These are phyloP conservation scores for Prolemur simus DNA, from an alignment of 2,113 vertebrate species.

Conservation along the genomic window DNA sequence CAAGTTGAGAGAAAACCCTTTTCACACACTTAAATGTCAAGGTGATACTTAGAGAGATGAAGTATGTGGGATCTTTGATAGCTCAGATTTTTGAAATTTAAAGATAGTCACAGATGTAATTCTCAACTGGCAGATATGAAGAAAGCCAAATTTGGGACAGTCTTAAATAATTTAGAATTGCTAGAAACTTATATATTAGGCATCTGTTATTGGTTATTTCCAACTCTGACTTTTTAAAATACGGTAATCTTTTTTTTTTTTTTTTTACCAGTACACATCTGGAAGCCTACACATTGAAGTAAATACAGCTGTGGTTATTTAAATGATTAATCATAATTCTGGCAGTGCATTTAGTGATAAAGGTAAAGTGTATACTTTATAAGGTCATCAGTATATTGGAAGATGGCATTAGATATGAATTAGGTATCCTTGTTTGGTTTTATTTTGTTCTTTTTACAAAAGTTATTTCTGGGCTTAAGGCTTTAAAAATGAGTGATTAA, in stretches of 20 bases:
- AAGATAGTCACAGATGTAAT: conserved; percentile 19
- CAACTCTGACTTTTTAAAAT: conserved; percentile 50
- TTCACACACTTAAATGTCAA: conserved; percentile 39
- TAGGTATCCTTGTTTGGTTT: conserved; percentile 4
- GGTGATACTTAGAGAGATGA: conserved; percentile 3
- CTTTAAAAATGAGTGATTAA: conserved; percentile 42
- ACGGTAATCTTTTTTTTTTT: conserved; percentile 31
- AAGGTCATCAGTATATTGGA: background rate
- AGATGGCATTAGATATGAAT: conserved; percentile 3
- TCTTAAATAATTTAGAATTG: conserved; percentile 45
- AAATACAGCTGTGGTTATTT: conserved; percentile 65
- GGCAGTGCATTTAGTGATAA: conserved; percentile 42
- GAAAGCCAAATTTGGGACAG: conserved; percentile 36
- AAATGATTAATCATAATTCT: conserved; percentile 53
- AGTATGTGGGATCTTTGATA: conserved; percentile 29
- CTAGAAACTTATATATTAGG: conserved; percentile 45
- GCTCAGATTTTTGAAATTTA: conserved; percentile 33
- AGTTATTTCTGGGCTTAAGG: background rate
- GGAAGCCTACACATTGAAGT: conserved; percentile 30
- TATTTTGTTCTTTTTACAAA: conserved; percentile 5
- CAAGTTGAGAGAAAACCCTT: conserved; percentile 16
- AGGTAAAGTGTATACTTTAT: conserved; percentile 34
- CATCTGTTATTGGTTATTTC: conserved; percentile 59
- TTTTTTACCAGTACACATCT: conserved; percentile 49
- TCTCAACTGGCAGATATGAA: conserved; percentile 41